Base-by-base conservation (phyloP, 2,797 vertebrate species). In the Pangasius macronema region DNA sequence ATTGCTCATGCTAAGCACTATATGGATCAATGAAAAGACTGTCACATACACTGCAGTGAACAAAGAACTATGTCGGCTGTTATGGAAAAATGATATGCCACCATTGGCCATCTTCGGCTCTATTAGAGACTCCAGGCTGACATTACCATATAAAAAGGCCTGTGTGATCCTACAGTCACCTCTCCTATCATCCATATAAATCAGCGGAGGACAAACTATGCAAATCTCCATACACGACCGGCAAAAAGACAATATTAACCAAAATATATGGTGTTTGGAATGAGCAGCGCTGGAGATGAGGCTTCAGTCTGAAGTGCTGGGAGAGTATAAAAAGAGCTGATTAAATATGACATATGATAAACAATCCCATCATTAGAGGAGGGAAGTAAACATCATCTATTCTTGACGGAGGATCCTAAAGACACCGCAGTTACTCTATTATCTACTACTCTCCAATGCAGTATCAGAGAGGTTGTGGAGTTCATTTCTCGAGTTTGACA, bases 71-170 rank as follows among this genome's bases (percentile, higher is more conserved):
- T 92, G 93, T 93, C 91, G 86, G 94, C 92, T 91, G 93, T 96
- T 95, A 96, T 95, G 94, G 93, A 89, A 57, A 95, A 95, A 96
- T 96, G 95, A 95, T 96, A 93, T 93, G 88, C 91, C 92, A 91
- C 93, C 89, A 93, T 94, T 93, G 91, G 91, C 91, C 87, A 86
- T 93, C 91, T 91, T 92, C 91, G 65, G 88, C 93, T 94, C 93
- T 93, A 95, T 96, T 95, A 95, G 93, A 93, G 92, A 91, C 88
- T 91, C 89, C 88, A 51, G 89, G 93, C 87, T 90, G 84, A 89
- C 94, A 96, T 96, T 96, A 96, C 94, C 96, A 96, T 96, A 96
- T 96, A 96, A 95, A 96, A 94, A 96, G 95, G 93, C 92, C 93
- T 20, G 86, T 63, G 93, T 90, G 92, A 93, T 92, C 92, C 88